Conservation (phyloP, 1,140 invertebrate species). For the Arion vulgaris region DNA sequence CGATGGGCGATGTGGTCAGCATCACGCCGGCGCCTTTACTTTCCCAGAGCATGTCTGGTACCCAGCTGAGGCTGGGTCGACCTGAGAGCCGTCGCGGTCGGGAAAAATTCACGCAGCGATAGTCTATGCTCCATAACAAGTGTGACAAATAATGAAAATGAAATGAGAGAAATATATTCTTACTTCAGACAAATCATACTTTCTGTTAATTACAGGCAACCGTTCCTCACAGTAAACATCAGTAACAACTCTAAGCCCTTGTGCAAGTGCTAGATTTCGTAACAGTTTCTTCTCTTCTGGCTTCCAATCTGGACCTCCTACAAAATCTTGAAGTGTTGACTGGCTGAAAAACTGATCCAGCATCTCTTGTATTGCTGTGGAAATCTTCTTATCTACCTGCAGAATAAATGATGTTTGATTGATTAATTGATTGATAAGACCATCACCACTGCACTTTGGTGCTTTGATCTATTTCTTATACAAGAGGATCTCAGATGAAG, state of each 20-base stretch:
- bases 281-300: constrained; percentile 5
- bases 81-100: too few relatives aligned
- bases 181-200: constrained; percentile 12
- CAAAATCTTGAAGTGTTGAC: constrained; percentile 10
- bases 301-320: constrained; percentile 21
- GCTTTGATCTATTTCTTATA: too few relatives aligned
- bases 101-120: too few relatives aligned
- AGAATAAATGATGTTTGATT: background rate
- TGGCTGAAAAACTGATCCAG: constrained; percentile 5
- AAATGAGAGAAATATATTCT: background rate
- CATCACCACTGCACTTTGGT: too few relatives aligned
- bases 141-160: too few relatives aligned
- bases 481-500: too few relatives aligned
- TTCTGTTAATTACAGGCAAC: background rate
- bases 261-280: background rate
- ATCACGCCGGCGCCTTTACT: too few relatives aligned
- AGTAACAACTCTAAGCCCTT: constrained; percentile 4
- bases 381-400: background rate
- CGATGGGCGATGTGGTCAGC: too few relatives aligned
- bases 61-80: too few relatives aligned
- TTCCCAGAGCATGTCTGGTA: too few relatives aligned
- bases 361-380: constrained; percentile 1
- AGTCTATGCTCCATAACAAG: too few relatives aligned
- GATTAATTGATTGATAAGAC: too few relatives aligned
- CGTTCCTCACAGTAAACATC: constrained; percentile 7